A percentile compares a stretch with the other conserved stretches of the same genome.
Conservation (phyloP, 2,797 vertebrate species). For the Sebastes reedi region DNA sequence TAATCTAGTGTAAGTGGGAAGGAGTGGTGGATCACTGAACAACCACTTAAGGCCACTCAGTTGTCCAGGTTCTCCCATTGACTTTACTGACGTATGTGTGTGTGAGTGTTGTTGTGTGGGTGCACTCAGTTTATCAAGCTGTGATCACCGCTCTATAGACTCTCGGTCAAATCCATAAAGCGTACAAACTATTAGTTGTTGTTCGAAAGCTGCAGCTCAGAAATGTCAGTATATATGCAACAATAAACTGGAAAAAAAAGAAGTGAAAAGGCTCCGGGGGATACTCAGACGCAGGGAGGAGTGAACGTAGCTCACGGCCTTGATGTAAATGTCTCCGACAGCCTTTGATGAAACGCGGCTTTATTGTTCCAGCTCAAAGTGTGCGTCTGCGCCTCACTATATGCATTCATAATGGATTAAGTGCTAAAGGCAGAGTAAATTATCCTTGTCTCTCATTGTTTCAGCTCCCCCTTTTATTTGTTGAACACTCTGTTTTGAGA, state of each 20-base stretch:
- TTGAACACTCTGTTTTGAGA: conserved; percentile 40
- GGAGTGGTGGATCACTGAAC: not conserved
- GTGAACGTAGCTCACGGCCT: conserved; percentile 37
- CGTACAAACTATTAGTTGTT: not conserved
- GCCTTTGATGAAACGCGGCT: conserved; percentile 61
- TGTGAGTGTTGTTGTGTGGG: not conserved
- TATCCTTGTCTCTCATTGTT: conserved; percentile 52
- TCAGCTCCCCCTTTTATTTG: conserved; percentile 49
- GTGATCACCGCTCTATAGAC: conserved; percentile 2
- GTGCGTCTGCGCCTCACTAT: conserved; percentile 29
- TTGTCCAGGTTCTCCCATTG: conserved; percentile 11
- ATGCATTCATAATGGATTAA: conserved; percentile 67
- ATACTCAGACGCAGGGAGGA: conserved; percentile 12
- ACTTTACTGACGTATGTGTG: conserved; percentile 11
- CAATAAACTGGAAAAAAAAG: conserved; percentile 5
- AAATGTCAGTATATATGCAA: conserved; percentile 13
- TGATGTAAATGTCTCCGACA: conserved; percentile 59
- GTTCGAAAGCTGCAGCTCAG: not conserved
- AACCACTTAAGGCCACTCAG: not conserved
- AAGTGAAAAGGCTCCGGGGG: conserved; percentile 19
- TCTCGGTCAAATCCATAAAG: conserved; percentile 8
- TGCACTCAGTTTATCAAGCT: not conserved
- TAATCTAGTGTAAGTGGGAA: too few relatives aligned
- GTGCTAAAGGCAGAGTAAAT: conserved; percentile 63
- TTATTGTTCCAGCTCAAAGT: conserved; percentile 63